A percentile compares a stretch with the other conserved stretches of the same genome.
Conservation (phyloP, 1,140 invertebrate genomes). For the Scaptomyza graminum region DNA sequence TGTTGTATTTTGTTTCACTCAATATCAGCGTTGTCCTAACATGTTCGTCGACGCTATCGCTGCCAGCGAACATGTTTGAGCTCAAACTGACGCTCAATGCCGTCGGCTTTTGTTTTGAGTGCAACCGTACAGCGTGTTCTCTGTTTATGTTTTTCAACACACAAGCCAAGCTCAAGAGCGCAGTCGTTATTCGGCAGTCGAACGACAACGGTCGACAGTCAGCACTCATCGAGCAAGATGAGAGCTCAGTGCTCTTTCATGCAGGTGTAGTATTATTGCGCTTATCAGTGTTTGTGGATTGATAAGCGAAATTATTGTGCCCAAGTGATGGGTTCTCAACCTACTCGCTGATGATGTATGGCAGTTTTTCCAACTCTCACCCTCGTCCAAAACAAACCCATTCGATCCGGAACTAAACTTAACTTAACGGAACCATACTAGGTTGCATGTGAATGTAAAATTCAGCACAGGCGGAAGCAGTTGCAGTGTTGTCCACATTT, state of each 20-base stretch:
- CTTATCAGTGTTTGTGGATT: not conserved
- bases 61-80: conserved; percentile 44
- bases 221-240: not conserved
- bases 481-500: conserved; percentile 14
- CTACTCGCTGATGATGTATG: not conserved
- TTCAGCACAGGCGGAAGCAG: conserved; percentile 24
- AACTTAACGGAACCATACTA: not conserved
- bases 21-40: conserved; percentile 23
- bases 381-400: not conserved
- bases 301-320: not conserved
- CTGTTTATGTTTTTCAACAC: conserved; percentile 45
- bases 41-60: conserved; percentile 3
- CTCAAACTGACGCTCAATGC: conserved; percentile 11
- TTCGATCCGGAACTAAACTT: conserved; percentile 3
- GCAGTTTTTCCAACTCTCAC: not conserved
- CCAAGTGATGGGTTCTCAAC: not conserved
- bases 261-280: conserved; percentile 9
- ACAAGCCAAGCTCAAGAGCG: conserved; percentile 42
- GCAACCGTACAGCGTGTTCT: conserved; percentile 21
- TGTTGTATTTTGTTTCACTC: conserved; percentile 20
- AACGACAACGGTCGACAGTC: conserved; percentile 5
- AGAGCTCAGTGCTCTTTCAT: not conserved
- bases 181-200: not conserved
- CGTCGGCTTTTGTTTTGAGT: conserved; percentile 40
- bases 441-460: conserved; percentile 3